phyloP scores from a whole-genome alignment of 2,888 invertebrate species.

The Meandrusa payeni region DNA sequence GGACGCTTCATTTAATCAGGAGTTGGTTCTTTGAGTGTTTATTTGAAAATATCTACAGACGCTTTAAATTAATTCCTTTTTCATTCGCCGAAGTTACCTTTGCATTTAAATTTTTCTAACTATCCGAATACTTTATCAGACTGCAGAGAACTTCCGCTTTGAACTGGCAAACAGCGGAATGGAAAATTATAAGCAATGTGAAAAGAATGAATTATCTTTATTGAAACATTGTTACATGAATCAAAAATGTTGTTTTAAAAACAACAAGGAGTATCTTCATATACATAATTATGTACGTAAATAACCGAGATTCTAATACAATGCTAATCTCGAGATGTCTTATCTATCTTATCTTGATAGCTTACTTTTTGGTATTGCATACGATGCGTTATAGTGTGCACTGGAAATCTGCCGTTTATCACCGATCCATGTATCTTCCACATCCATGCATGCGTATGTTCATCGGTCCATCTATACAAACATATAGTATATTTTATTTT shows the following conservation, averaged over 20 bases:
- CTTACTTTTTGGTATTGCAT: no score
- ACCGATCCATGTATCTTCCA: no score
- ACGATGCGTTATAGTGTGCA: no score
- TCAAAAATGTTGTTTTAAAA: background rate
- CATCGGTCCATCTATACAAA: no score
- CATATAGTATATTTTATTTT: no score
- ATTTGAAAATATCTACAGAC: slow-evolving; percentile 49
- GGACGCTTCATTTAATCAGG: slow-evolving; percentile 60
- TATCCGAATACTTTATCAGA: slow-evolving; percentile 21
- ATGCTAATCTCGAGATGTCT: no score
- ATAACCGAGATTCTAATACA: no score
- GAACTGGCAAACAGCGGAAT: slow-evolving; percentile 12
- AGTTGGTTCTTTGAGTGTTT: slow-evolving; percentile 52
- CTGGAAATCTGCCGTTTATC: no score
- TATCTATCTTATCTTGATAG: no score
- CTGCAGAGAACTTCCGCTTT: slow-evolving; percentile 20
- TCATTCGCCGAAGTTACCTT: slow-evolving; percentile 26
- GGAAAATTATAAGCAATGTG: slow-evolving; percentile 17
- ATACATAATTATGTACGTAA: no score
- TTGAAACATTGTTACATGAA: slow-evolving; percentile 10
- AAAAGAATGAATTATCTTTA: slow-evolving; percentile 20
- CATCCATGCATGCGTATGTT: no score
- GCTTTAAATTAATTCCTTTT: slow-evolving; percentile 37
- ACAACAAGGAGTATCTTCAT: no score
- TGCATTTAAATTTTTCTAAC: slow-evolving; percentile 16